Evolutionary conservation across 2,113 vertebrate species (phyloP).

Genomic region (Vombatus ursinus): DNA sequence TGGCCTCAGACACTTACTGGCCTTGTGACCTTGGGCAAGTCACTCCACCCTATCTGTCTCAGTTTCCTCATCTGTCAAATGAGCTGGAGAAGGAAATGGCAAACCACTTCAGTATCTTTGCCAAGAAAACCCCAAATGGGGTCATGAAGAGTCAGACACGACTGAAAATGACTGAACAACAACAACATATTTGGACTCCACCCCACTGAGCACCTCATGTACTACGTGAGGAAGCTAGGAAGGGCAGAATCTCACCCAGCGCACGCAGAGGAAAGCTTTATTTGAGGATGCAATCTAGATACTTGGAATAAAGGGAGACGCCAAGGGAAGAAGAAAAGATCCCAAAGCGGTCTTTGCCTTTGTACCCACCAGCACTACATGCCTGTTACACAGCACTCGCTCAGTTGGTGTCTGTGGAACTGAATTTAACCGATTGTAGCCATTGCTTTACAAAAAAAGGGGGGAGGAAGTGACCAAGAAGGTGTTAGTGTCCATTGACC

Average conservation of each 20-base stretch:
- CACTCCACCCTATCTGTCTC: not conserved
- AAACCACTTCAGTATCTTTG: not conserved
- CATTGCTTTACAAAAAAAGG: not conserved
- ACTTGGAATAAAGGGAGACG: not conserved
- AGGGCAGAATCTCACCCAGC: not conserved
- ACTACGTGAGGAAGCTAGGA: not conserved
- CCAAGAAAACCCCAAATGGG: not conserved
- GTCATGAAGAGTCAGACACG: not conserved
- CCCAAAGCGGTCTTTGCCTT: not conserved
- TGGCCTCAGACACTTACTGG: not conserved
- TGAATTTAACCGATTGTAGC: not conserved
- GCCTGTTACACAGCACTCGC: not conserved
- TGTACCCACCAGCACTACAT: too few species aligned
- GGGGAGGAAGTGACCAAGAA: not conserved
- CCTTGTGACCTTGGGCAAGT: not conserved
- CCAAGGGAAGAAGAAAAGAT: not conserved
- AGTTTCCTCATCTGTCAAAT: not conserved
- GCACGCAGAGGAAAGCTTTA: not conserved
- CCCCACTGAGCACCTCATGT: not conserved
- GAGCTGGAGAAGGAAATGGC: not conserved
- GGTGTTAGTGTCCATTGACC: not conserved
- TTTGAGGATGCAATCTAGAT: not conserved
- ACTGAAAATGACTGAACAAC: not conserved
- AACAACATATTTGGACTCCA: not conserved
- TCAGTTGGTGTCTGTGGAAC: not conserved